Evolutionary conservation across 2,113 vertebrate species (phyloP), one percentile per base, ranked within the genome.

Genomic region (Bufo bufo): DNA sequence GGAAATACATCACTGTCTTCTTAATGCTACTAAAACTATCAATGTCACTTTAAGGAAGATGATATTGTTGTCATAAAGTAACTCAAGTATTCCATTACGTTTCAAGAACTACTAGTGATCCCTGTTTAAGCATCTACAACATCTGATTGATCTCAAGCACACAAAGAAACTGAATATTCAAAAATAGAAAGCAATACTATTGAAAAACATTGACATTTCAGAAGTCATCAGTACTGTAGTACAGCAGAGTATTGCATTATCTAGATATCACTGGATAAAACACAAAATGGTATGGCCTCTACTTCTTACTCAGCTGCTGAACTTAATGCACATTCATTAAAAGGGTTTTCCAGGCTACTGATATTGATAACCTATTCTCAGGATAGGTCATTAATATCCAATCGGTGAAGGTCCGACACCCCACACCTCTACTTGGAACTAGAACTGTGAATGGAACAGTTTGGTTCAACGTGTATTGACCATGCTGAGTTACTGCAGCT

Each of bases 1-100:
- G 49, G 63, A 14, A 14, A 75, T 85, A 66, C 52, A 56, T 72
- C 83, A 85, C n/a, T 72, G 50, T 75, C 83, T 59, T 72, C 33
- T 59, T 85, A 45, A 74, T 17, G 54, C 43, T 59, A 23, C 47
- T 75, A 75, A 59, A 85, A 75, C 13, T 45, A 85, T 85, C 83
- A 45, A 11, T 75, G 69, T 85, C 83, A 59, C 17, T 17, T 33
- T 43, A 33, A 58, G 50, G 33, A 72, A 85, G 33, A 85, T 75
- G 54, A 85, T 56, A 72, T 75, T 85, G 83, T 58, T 47, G 69
- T 52, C 47, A 23, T 69, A 69, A 2, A 45, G 81, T 43, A 85
- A 81, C 54, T 61, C 14, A 14, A 81, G 78, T 43, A 11, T 61
- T 45, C 23, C 0, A 9, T 81, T 81, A 81, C 54, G 47, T 59